A percentile compares a stretch with the other conserved stretches of the same genome.
These are phyloP conservation scores for Callimorpha dominula DNA, from an alignment of 2,888 invertebrate genomes.

Conservation along the genomic window DNA sequence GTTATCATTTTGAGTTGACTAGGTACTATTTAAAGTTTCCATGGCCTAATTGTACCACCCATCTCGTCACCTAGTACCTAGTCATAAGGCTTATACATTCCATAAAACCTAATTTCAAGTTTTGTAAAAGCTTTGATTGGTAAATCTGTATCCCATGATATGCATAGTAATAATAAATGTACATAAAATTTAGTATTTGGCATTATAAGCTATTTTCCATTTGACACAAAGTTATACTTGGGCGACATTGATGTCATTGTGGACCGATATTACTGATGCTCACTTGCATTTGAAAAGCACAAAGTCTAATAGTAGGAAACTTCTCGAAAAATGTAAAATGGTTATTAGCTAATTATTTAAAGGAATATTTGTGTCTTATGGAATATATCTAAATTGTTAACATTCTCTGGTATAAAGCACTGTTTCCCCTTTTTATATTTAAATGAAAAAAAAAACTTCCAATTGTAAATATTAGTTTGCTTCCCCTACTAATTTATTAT, in stretches of 20 bases:
- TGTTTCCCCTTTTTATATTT: conserved; percentile 41
- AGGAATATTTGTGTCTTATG: conserved; percentile 48
- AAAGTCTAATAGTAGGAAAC: conserved; percentile 22
- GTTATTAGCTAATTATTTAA: background rate
- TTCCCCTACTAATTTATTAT: conserved; percentile 80
- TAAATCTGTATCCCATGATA: conserved; percentile 60
- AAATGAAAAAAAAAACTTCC: conserved; percentile 39
- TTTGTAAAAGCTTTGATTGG: conserved; percentile 75
- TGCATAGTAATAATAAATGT: conserved; percentile 57
- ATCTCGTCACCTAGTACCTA: conserved; percentile 61
- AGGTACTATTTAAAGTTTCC: conserved; percentile 60
- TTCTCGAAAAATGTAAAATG: background rate
- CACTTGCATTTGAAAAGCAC: conserved; percentile 27
- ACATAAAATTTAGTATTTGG: conserved; percentile 60
- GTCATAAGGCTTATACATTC: conserved; percentile 84
- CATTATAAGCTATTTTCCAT: conserved; percentile 56
- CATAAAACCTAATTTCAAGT: conserved; percentile 78
- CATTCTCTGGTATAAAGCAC: conserved; percentile 50
- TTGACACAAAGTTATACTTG: conserved; percentile 43
- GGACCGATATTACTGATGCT: conserved; percentile 22
- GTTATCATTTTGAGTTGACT: conserved; percentile 72
- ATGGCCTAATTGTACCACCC: conserved; percentile 39
- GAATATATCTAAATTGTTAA: conserved; percentile 53
- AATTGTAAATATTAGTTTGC: conserved; percentile 84
- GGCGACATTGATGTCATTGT: conserved; percentile 26